Conservation (phyloP, 2,113 vertebrate species). For the Dasypus novemcinctus region DNA sequence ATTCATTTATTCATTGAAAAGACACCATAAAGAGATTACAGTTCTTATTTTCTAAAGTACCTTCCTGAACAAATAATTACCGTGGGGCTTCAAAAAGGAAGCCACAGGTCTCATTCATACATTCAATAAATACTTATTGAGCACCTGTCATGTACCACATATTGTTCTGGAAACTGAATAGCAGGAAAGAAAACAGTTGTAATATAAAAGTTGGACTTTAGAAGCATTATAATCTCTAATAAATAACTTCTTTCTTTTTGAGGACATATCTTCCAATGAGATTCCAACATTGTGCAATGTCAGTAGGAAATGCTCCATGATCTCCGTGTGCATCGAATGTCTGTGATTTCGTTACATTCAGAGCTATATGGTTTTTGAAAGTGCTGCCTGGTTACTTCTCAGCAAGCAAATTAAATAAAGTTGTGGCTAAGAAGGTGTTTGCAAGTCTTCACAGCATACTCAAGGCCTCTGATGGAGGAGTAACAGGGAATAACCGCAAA, state of each 20-base stretch:
- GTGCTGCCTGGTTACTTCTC: constrained; percentile 64
- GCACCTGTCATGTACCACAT: background rate
- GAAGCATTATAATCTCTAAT: background rate
- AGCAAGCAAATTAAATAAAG: constrained; percentile 71
- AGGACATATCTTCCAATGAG: background rate
- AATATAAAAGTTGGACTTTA: background rate
- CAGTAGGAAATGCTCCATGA: constrained; percentile 54
- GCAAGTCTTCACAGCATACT: constrained; percentile 70
- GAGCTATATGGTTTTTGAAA: constrained; percentile 58
- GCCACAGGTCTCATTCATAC: background rate
- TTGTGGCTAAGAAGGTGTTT: constrained; percentile 67
- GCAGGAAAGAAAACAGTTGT: background rate
- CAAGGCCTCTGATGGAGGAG: constrained; percentile 52
- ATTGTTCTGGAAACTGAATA: background rate
- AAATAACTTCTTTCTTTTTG: background rate
- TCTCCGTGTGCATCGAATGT: constrained; percentile 61
- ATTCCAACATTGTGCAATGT: constrained; percentile 35
- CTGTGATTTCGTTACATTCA: constrained; percentile 67
- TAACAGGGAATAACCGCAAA: constrained; percentile 20
- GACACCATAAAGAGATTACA: fast-evolving
- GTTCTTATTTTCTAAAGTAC: background rate
- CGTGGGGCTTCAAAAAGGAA: background rate
- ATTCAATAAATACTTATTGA: background rate
- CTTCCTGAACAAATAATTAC: background rate
- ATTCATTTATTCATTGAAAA: constrained; percentile 46